phyloP scores from a whole-genome alignment of 2,797 vertebrate species.

The Muscicapa comitata region DNA sequence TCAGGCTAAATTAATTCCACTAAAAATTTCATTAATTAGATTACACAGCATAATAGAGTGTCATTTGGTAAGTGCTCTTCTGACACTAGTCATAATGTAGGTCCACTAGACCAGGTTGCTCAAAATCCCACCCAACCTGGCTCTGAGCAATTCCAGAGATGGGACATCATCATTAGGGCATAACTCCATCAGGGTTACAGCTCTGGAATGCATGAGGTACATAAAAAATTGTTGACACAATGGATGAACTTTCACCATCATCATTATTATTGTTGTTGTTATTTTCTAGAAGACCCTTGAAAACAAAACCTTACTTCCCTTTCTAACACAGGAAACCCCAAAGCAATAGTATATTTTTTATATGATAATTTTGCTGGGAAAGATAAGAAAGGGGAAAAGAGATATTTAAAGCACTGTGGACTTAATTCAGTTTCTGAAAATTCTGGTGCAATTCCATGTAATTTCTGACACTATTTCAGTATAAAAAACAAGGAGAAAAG shows the following conservation, averaged over 20 bases:
- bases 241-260: not conserved
- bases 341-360: not conserved
- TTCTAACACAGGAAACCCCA: not conserved
- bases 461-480: not conserved
- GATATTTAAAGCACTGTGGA: not conserved
- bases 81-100: not conserved
- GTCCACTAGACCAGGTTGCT: not conserved
- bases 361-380: not conserved
- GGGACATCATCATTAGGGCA: not conserved
- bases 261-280: accelerated
- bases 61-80: not conserved
- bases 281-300: not conserved
- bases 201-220: not conserved
- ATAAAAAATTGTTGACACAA: not conserved
- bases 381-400: not conserved
- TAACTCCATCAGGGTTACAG: not conserved
- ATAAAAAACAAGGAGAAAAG: not conserved
- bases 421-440: not conserved
- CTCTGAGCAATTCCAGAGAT: not conserved
- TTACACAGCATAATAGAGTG: not conserved
- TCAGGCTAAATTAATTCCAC: slow-evolving; percentile 11
- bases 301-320: not conserved
- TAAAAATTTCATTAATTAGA: not conserved
- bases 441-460: not conserved
- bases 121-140: not conserved